Base-by-base conservation (phyloP, 2,888 invertebrate species). In the Timandra comae region DNA sequence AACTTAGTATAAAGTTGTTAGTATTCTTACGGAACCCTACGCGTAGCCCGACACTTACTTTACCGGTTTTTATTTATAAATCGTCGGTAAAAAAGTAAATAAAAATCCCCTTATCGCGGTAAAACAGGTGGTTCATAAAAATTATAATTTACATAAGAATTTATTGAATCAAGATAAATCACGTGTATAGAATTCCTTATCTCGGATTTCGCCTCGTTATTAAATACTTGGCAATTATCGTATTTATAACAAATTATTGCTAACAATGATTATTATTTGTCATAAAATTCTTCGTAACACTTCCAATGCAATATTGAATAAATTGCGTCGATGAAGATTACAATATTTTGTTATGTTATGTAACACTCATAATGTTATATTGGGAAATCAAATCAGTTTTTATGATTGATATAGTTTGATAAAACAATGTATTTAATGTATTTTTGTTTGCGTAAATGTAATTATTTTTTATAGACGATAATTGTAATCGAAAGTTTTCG, bases 331-430 rank as follows among this genome's bases (percentile, higher is more conserved):
- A 40, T 33, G 41, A 35, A 29, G 32, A 47, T 46, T 45, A 41
- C 38, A 32, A 29, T 32, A 33, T 33, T 47, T 38, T 36, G 40
- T 57, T 58, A 53, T 52, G 50, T 52, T 44, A 54, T 42, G 37
- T 41, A n/a, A n/a, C n/a, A n/a, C n/a, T n/a, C n/a, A 33, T 52
- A 35, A 30, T 48, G 35, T 46, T 42, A 43, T 32, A 42, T 45
- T 42, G 25, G 37, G 46, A 30, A 48, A 49, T 10, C 27, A 4
- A 33, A 30, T 16, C 16, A 6, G 16, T 16, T 16, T 16, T 16
- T n/a, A n/a, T 16, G 16, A 16, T 16, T 16, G 16, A 16, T 16
- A 24, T 24, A 10, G 24, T 9, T 21, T n/a, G 22, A 28, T 35
- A 25, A 20, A 32, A 35, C 37, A 37, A 33, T 33, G 28, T 31